A percentile compares a stretch with the other conserved stretches of the same genome.
Evolutionary conservation across 2,113 vertebrate genomes (phyloP).

Genomic region (Psilopsiagon aurifrons): DNA sequence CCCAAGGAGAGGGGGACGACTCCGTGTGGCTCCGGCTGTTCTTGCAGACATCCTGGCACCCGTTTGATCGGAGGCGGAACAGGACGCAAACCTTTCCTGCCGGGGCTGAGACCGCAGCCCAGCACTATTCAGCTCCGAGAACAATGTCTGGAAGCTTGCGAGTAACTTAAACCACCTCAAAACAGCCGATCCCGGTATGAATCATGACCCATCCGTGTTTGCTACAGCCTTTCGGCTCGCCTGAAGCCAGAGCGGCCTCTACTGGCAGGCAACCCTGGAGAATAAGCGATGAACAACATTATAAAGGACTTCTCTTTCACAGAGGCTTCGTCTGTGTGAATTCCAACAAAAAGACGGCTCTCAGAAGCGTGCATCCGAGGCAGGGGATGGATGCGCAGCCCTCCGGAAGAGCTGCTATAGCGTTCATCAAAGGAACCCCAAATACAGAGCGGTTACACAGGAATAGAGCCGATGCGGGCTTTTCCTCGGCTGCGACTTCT

Average conservation of each 20-base stretch:
- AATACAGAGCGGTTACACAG: not conserved
- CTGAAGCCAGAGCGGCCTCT: not conserved
- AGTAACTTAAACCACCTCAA: not conserved
- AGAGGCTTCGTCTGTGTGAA: not conserved
- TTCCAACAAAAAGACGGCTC: not conserved
- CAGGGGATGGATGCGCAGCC: not conserved
- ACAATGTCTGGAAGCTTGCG: constrained; percentile 44
- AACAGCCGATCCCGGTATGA: constrained; percentile 3
- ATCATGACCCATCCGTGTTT: not conserved
- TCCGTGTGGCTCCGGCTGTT: not conserved
- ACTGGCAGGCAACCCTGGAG: not conserved
- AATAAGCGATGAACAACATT: not conserved
- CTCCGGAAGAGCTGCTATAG: not conserved
- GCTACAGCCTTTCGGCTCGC: not conserved
- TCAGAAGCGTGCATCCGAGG: not conserved
- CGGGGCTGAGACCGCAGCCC: not conserved
- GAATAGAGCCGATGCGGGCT: not conserved
- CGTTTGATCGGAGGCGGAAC: not conserved
- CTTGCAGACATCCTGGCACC: constrained; percentile 20
- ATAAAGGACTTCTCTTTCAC: not conserved
- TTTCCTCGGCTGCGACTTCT: not conserved
- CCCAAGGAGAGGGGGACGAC: not conserved
- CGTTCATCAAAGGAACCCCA: not conserved
- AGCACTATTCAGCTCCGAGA: not conserved
- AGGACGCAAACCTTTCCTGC: constrained; percentile 11